Evolutionary conservation across 2,113 vertebrate genomes (phyloP).

Genomic region (Ctenodactylus gundi): DNA sequence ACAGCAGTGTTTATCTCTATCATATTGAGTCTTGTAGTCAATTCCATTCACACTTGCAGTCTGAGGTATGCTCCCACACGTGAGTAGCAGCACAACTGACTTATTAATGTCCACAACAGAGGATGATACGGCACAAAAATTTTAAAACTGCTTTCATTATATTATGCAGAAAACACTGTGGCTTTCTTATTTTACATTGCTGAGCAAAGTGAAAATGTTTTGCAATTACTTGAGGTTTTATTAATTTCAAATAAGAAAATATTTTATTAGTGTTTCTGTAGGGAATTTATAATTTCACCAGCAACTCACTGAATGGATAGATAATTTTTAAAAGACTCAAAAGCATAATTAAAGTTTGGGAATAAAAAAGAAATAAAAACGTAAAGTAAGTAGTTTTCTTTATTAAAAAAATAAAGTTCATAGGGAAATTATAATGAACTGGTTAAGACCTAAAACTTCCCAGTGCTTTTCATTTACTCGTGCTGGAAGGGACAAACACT

Average conservation of each 20-base stretch:
- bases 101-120: slow-evolving; percentile 65
- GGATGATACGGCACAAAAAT: slow-evolving; percentile 38
- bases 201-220: slow-evolving; percentile 7
- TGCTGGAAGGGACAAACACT: not conserved
- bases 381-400: not conserved
- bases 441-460: not conserved
- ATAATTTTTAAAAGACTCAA: not conserved
- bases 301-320: not conserved
- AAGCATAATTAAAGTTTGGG: not conserved
- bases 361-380: not conserved
- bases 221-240: slow-evolving; percentile 45
- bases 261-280: not conserved
- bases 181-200: slow-evolving; percentile 25
- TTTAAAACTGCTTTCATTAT: slow-evolving; percentile 33
- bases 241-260: slow-evolving; percentile 65
- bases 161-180: not conserved
- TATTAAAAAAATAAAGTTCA: not conserved
- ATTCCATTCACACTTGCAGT: too few species aligned
- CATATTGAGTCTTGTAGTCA: slow-evolving; percentile 72
- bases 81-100: not conserved
- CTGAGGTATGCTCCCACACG: slow-evolving; percentile 55
- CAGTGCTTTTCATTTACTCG: not conserved
- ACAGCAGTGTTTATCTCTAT: slow-evolving; percentile 75
- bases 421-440: not conserved
- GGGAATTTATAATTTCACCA: slow-evolving; percentile 4